phyloP scores from a whole-genome alignment of 2,113 vertebrate genomes.

The Tragelaphus scriptus region DNA sequence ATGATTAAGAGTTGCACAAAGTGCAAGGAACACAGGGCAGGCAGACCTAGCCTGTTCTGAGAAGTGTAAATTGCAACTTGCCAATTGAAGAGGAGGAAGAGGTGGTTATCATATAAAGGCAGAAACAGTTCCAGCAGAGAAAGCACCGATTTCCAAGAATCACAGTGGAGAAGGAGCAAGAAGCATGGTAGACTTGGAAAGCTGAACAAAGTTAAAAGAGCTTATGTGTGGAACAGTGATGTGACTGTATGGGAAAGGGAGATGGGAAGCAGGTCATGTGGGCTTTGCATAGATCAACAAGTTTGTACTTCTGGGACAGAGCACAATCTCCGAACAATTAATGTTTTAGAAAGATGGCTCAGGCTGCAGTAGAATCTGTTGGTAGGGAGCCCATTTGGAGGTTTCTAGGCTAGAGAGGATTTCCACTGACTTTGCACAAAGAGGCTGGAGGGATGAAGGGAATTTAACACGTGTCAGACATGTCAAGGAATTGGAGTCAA shows the following conservation, averaged over 20 bases:
- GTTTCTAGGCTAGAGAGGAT: not conserved
- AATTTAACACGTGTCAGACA: not conserved
- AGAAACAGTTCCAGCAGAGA: not conserved
- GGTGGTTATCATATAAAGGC: not conserved
- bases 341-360: not conserved
- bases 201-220: not conserved
- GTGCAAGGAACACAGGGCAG: not conserved
- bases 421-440: not conserved
- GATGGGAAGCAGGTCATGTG: accelerated
- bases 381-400: not conserved
- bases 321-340: not conserved
- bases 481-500: not conserved
- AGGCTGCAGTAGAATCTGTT: not conserved
- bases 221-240: no score
- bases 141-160: not conserved
- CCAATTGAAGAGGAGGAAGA: not conserved
- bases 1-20: not conserved
- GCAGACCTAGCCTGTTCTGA: not conserved
- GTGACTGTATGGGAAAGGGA: not conserved
- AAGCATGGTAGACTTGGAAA: not conserved
- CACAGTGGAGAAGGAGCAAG: not conserved
- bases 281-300: not conserved
- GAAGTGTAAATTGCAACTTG: not conserved
- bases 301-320: not conserved
- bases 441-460: not conserved